Conservation (phyloP, 2,888 invertebrate species). For the Drosophila fungiperda region DNA sequence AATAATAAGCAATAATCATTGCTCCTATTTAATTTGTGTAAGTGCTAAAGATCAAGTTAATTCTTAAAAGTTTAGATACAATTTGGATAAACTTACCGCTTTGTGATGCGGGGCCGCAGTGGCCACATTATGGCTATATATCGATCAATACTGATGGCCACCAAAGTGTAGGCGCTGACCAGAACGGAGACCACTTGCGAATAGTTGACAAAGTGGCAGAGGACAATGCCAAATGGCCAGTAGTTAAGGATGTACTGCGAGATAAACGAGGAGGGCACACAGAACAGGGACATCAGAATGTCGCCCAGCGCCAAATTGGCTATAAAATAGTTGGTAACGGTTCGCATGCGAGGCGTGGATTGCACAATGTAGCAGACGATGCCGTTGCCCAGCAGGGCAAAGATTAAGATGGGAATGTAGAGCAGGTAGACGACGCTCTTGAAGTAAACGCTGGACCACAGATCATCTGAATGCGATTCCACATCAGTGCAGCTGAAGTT, state of each 20-base stretch:
- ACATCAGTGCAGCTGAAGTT: conserved; percentile 75
- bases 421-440: conserved; percentile 89
- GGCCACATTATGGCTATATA: conserved; percentile 97
- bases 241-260: conserved; percentile 91
- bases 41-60: background rate
- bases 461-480: conserved; percentile 60
- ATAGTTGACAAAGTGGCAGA: conserved; percentile 94
- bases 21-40: background rate
- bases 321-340: conserved; percentile 96
- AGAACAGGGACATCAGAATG: conserved; percentile 94
- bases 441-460: conserved; percentile 87
- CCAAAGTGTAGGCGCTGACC: conserved; percentile 95
- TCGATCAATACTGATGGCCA: conserved; percentile 95
- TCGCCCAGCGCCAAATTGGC: conserved; percentile 95
- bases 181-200: conserved; percentile 92
- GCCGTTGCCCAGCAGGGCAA: conserved; percentile 90
- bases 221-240: conserved; percentile 94
- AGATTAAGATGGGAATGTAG: conserved; percentile 90
- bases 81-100: conserved; percentile 85
- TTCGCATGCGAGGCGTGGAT: conserved; percentile 93
- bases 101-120: conserved; percentile 91
- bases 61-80: background rate
- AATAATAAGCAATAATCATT: background rate
- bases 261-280: conserved; percentile 95
- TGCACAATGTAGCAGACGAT: conserved; percentile 95